Base-by-base conservation (phyloP, 2,888 invertebrate genomes). In the Nomada flava region DNA sequence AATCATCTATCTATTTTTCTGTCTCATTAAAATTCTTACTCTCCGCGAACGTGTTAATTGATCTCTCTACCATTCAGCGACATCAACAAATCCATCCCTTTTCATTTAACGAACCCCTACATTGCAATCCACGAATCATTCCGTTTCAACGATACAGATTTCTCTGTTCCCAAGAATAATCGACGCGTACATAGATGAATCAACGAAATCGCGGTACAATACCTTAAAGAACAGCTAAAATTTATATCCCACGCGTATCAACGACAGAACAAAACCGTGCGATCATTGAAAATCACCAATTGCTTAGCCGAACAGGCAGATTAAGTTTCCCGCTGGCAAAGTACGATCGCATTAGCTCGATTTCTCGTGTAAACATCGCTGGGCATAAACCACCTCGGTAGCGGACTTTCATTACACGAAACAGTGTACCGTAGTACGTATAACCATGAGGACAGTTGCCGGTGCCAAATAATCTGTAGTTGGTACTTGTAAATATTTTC, bases 281-380 rank as follows among this genome's bases (percentile, higher is more conserved):
- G 42, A 5, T 50, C 18, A 20, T 36, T 60, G 50, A 10, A 36
- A 60, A 70, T 47, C 50, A 50, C 11, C 20, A 15, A 26, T 55
- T 50, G 47, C 29, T 29, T 29, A 29, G 29, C 55, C 57, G 36
- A 50, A 64, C 57, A 20, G 50, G 52, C 11, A 15, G 50, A 70
- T 76, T 64, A 64, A 42, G 23, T 44, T 57, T 64, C 44, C 23
- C 18, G 18, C 44, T 76, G 20, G 44, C 52, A 42, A 68, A 7
- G 42, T 44, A 29, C n/a, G 62, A 70, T 80, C 44, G 55, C n/a
- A 74, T 67, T 57, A 72, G 36, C 23, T 59, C 44, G 44, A 13
- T 71, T 57, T 62, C 62, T 36, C 29, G 26, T 76, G 75, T 79
- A 79, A 75, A 79, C 74, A 76, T 42, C 63, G 79, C 29, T 26